phyloP scores from a whole-genome alignment of 2,888 invertebrate genomes.

The Hypena proboscidalis region DNA sequence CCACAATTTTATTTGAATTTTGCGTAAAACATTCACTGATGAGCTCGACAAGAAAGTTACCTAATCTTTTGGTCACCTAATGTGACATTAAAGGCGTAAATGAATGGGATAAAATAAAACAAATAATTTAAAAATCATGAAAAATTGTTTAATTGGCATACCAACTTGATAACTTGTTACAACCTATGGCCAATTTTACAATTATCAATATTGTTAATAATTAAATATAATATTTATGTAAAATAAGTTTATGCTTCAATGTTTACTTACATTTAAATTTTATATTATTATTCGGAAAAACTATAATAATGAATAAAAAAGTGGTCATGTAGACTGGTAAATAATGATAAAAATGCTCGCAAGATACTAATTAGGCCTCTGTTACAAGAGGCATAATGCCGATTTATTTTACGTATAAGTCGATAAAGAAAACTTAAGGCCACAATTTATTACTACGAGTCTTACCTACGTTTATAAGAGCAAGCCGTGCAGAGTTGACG shows the following conservation, averaged over 20 bases:
- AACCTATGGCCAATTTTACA: constrained; percentile 85
- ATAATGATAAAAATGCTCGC: constrained; percentile 73
- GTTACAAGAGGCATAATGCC: constrained; percentile 47
- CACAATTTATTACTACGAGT: constrained; percentile 79
- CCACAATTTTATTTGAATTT: no score
- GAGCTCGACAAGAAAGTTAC: no score
- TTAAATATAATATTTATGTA: constrained; percentile 85
- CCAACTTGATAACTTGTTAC: constrained; percentile 84
- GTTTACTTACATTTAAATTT: constrained; percentile 84
- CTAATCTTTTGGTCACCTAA: no score
- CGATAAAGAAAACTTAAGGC: constrained; percentile 74
- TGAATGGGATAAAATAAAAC: constrained; percentile 64
- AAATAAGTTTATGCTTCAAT: constrained; percentile 84
- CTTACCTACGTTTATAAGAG: constrained; percentile 56
- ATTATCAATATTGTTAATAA: constrained; percentile 85
- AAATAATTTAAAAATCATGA: constrained; percentile 79
- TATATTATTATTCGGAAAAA: constrained; percentile 82
- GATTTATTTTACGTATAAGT: constrained; percentile 58
- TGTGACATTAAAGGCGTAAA: no score
- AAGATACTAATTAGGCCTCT: constrained; percentile 60
- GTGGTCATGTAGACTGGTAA: constrained; percentile 75
- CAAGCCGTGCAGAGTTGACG: constrained; percentile 59
- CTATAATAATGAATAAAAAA: constrained; percentile 73
- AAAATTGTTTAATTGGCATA: constrained; percentile 85
- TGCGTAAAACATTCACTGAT: no score